These are phyloP conservation scores for Anisognathus igniventris DNA, from an alignment of 2,797 vertebrate genomes.

Conservation along the genomic window DNA sequence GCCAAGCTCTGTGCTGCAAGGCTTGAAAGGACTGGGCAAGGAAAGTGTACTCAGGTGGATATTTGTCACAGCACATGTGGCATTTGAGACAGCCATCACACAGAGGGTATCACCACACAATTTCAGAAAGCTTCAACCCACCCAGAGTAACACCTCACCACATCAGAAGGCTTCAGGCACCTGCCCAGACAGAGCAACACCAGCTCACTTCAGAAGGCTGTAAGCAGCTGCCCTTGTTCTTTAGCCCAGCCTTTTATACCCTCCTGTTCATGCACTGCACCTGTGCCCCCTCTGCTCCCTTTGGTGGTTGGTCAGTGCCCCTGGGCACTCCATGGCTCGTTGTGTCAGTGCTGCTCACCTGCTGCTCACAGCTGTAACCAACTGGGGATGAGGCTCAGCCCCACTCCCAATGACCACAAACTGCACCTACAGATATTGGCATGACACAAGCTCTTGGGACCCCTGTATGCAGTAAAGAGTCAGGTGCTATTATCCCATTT, in stretches of 20 bases:
- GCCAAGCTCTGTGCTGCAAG: neutral
- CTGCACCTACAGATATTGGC: neutral
- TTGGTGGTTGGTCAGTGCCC: neutral
- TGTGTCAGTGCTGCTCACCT: neutral
- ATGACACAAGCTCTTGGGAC: neutral
- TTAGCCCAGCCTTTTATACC: accelerated
- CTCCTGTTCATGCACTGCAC: accelerated
- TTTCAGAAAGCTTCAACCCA: neutral
- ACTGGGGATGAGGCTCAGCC: neutral
- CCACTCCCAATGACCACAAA: neutral
- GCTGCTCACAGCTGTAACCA: neutral
- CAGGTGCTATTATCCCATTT: neutral
- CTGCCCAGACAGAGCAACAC: accelerated
- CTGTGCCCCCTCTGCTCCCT: neutral
- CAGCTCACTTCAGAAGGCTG: neutral
- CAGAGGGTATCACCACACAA: neutral
- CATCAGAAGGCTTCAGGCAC: neutral
- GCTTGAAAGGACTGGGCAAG: neutral
- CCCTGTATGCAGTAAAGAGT: neutral
- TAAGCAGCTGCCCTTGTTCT: neutral
- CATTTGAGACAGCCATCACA: neutral
- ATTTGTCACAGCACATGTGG: neutral
- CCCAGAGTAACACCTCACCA: neutral
- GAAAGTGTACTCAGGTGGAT: neutral
- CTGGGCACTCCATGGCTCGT: neutral